Evolutionary conservation across 2,888 invertebrate species (phyloP).

Genomic region (Lacanobia oleracea): DNA sequence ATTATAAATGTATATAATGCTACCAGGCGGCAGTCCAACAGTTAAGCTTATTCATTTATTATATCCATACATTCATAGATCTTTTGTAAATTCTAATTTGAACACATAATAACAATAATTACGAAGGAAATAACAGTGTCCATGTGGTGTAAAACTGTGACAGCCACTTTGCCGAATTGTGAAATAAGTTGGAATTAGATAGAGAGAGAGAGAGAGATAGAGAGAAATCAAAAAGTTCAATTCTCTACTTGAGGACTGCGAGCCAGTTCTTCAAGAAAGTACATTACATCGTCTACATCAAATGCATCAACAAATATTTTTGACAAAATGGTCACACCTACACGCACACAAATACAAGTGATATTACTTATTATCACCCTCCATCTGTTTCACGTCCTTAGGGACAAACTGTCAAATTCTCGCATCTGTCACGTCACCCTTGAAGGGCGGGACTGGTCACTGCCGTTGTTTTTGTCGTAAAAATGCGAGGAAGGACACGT

Average conservation of each 20-base stretch:
- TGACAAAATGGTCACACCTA: background rate
- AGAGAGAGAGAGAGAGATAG: background rate
- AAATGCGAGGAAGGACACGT: too few species aligned
- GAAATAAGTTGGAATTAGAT: background rate
- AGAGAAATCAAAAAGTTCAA: background rate
- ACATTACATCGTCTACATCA: too few species aligned
- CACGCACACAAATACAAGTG: conserved; percentile 46
- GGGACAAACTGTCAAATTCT: too few species aligned
- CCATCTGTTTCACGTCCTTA: too few species aligned
- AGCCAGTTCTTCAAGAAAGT: background rate
- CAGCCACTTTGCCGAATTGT: background rate
- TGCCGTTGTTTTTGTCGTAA: too few species aligned
- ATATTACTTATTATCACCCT: conserved; percentile 38
- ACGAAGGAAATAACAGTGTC: conserved; percentile 22
- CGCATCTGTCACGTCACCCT: too few species aligned
- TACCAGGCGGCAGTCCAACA: conserved; percentile 65
- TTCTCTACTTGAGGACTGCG: background rate
- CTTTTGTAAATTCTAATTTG: conserved; percentile 63
- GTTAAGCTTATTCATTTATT: conserved; percentile 58
- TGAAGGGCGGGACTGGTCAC: too few species aligned
- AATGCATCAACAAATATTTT: background rate
- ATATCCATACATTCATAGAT: conserved; percentile 40
- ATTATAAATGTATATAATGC: conserved; percentile 64
- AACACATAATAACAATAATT: conserved; percentile 64
- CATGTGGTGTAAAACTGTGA: background rate